Evolutionary conservation across 2,113 vertebrate genomes (phyloP).

Genomic region (Bolborhynchus lineola): DNA sequence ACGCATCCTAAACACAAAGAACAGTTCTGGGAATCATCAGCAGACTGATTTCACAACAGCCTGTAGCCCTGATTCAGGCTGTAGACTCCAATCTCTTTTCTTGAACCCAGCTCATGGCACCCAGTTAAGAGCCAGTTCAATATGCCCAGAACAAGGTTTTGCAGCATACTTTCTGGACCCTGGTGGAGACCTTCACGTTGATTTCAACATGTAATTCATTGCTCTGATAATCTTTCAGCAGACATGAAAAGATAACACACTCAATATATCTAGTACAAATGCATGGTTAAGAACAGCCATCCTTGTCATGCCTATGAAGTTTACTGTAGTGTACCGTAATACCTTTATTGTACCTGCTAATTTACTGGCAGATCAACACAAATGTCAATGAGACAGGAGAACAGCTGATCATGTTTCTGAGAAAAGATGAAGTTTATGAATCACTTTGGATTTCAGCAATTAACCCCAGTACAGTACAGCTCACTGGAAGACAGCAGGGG

Average conservation of each 20-base stretch:
- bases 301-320: not conserved
- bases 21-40: not conserved
- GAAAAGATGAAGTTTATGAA: not conserved
- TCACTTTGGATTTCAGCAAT: not conserved
- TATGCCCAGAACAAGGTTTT: not conserved
- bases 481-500: not conserved
- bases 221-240: not conserved
- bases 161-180: not conserved
- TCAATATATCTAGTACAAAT: not conserved
- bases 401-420: not conserved
- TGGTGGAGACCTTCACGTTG: not conserved
- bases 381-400: not conserved
- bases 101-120: not conserved
- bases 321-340: not conserved
- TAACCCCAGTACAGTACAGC: not conserved
- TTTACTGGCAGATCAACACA: not conserved
- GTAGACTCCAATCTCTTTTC: not conserved
- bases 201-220: not conserved
- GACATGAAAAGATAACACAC: not conserved
- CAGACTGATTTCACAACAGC: not conserved
- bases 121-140: not conserved
- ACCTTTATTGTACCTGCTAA: not conserved
- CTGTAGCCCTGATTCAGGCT: not conserved
- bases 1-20: rapidly evolving
- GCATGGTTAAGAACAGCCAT: not conserved